phyloP scores from a whole-genome alignment of 2,888 invertebrate species.

The Caenorhabditis sp. region DNA sequence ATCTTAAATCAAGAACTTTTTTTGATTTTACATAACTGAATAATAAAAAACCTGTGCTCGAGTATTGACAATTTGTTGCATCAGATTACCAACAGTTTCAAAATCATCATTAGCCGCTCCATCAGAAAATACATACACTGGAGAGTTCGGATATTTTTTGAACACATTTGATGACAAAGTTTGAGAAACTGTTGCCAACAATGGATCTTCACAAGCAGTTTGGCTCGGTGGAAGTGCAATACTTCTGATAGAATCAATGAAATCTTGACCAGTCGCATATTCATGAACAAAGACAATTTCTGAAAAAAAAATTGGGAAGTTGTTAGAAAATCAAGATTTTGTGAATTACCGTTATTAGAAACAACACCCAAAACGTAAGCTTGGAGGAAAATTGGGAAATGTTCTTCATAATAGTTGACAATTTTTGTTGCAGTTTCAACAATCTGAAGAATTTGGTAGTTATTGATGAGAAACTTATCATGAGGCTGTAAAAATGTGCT shows the following conservation, averaged over 20 bases:
- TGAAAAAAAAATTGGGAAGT: constrained; percentile 12
- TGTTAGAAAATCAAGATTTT: background rate
- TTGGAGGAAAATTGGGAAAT: constrained; percentile 43
- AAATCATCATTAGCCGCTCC: constrained; percentile 48
- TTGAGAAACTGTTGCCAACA: constrained; percentile 39
- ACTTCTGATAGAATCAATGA: constrained; percentile 29
- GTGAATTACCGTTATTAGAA: constrained; percentile 36
- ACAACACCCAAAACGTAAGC: constrained; percentile 47
- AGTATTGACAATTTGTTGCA: constrained; percentile 37
- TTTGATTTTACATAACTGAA: background rate
- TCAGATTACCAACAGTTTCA: constrained; percentile 24
- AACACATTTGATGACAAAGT: constrained; percentile 25
- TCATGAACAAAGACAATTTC: constrained; percentile 33
- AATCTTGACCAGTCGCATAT: constrained; percentile 25
- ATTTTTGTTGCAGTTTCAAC: constrained; percentile 32
- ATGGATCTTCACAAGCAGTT: constrained; percentile 48
- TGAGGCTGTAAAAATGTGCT: too few species aligned
- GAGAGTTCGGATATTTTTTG: constrained; percentile 50
- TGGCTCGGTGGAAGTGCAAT: constrained; percentile 41
- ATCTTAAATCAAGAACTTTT: constrained; percentile 11
- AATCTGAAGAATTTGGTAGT: constrained; percentile 26
- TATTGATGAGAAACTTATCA: too few species aligned
- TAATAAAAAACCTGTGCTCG: constrained; percentile 20
- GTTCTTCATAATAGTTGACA: constrained; percentile 23
- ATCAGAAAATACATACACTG: constrained; percentile 57